Conservation (phyloP, 2,797 vertebrate species). For the Acanthornis magna region DNA sequence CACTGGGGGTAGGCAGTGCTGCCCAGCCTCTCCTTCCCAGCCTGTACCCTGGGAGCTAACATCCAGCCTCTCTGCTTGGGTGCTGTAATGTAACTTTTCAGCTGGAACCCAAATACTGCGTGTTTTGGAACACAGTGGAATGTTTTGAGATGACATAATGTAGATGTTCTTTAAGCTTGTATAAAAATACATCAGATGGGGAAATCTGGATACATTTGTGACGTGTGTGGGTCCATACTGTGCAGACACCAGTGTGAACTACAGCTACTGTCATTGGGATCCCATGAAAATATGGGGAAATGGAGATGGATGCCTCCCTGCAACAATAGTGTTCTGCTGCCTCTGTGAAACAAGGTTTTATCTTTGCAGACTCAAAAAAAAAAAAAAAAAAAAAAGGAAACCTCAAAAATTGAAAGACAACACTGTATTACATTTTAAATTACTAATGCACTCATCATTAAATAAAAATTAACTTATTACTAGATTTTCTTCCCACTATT, state of each 20-base stretch:
- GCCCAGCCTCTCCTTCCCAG: neutral
- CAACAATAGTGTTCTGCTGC: neutral
- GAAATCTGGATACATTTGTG: neutral
- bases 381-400: neutral
- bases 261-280: neutral
- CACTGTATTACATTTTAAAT: neutral
- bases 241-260: neutral
- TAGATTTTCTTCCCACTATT: neutral
- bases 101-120: neutral
- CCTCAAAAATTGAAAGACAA: neutral
- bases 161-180: neutral
- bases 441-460: neutral
- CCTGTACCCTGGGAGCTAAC: neutral
- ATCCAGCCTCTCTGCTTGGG: neutral
- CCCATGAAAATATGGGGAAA: neutral
- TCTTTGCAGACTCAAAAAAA: neutral
- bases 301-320: neutral
- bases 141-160: neutral
- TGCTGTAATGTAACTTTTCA: neutral
- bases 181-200: neutral
- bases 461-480: neutral
- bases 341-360: neutral
- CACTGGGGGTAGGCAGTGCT: neutral
- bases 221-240: fast-evolving
- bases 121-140: neutral